Conservation (phyloP, 2,888 invertebrate species). For the Andrena hattorfiana region DNA sequence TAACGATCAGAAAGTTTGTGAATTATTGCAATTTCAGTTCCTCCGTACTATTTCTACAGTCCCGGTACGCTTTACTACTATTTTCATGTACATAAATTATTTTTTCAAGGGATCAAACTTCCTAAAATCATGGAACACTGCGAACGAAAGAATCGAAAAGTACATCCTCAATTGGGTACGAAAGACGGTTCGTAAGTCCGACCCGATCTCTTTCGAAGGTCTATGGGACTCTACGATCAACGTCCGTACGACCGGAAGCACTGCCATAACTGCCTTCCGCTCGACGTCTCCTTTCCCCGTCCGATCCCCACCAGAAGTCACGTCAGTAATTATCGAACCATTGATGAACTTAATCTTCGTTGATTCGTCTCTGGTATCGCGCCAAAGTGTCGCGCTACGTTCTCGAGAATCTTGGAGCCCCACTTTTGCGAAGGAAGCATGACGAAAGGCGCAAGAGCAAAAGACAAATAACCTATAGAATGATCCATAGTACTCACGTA, state of each 20-base stretch:
- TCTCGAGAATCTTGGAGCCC: not conserved
- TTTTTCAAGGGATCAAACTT: not conserved
- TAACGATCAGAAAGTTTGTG: not conserved
- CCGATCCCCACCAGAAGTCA: slow-evolving; percentile 62
- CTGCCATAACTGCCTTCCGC: slow-evolving; percentile 81
- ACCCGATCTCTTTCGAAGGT: slow-evolving; percentile 73
- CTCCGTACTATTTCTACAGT: too few relatives aligned
- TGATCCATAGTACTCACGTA: slow-evolving; percentile 84
- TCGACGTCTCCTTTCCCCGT: slow-evolving; percentile 69
- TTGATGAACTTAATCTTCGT: slow-evolving; percentile 65
- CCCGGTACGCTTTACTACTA: not conserved
- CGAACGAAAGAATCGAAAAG: not conserved
- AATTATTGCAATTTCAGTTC: not conserved
- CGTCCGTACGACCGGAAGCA: slow-evolving; percentile 79
- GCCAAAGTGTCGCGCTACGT: not conserved
- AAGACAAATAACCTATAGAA: not conserved
- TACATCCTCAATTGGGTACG: slow-evolving; percentile 19
- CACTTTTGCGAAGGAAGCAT: not conserved
- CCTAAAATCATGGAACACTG: not conserved
- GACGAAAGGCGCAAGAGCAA: not conserved
- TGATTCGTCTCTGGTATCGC: slow-evolving; percentile 27
- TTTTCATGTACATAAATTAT: not conserved
- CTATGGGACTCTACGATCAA: slow-evolving; percentile 72
- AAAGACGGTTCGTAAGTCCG: slow-evolving; percentile 52
- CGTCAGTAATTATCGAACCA: slow-evolving; percentile 67